Base-by-base conservation (phyloP, 1,140 invertebrate genomes). In the Musca domestica region DNA sequence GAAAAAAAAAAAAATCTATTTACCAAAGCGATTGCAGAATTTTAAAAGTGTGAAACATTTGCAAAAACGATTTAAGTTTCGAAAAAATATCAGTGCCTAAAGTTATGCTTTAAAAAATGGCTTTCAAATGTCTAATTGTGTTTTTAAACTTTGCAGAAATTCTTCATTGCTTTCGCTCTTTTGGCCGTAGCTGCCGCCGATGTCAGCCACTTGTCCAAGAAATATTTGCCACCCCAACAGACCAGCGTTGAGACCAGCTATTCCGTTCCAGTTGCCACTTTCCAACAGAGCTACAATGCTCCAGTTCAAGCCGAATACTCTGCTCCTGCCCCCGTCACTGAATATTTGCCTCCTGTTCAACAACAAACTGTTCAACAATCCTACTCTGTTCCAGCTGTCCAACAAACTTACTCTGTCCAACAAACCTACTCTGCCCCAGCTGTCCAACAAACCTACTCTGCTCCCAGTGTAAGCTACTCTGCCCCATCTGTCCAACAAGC, bases 201-300 rank as follows among this genome's bases (percentile, higher is more conserved):
- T 69, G 77, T 79, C 25, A 78, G 73, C 56, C 77, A 79, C 48
- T 70, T 79, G 5, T 41, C 34, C 34, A 41, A 41, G 34, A 41
- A 41, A 41, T 41, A 41, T 12, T 41, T 41, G 10, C 34, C 34
- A 41, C 34, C 34, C 12, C 51, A 52, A 22, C 49, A 14, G 10
- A 27, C 3, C 52, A 27, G n/a, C 22, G 2, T 23, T 56, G 52
- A 23, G 5, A 25, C 52, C 52, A 56, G 23, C 23, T 56, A 27
- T n/a, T 58, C 54, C 17, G 25, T n/a, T n/a, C 54, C 54, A 9
- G 23, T 12, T 41, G 27, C 27, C 27, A 30, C 27, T 4, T 5
- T 41, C 12, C 34, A 41, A 41, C 34, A 41, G 10, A 41, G 6
- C 10, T 54, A 54, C 52, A 23, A 5, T 23, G 56, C 46, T 22